Conservation (phyloP, 2,888 invertebrate species). For the Eupithecia insigniata region DNA sequence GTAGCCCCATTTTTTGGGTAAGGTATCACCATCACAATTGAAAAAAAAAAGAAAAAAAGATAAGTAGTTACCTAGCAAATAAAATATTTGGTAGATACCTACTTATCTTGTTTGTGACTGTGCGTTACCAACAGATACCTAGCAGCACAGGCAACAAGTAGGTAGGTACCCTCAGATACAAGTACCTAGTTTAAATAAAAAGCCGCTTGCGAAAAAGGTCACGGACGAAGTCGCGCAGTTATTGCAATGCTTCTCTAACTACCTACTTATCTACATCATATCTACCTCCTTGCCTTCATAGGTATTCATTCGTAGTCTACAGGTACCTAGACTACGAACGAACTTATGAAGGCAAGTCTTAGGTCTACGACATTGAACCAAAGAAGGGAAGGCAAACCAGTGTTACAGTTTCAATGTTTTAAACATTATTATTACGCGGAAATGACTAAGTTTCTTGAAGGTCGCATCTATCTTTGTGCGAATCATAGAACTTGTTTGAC, state of each 20-base stretch:
- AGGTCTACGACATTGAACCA: neutral
- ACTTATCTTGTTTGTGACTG: neutral
- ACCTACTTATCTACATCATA: too few species aligned
- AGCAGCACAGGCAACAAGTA: conserved; percentile 47
- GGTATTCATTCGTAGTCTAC: too few species aligned
- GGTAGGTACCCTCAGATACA: conserved; percentile 30
- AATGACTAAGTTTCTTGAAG: conserved; percentile 1
- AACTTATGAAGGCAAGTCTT: too few species aligned
- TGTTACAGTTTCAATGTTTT: neutral
- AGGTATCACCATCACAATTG: too few species aligned
- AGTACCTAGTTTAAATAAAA: conserved; percentile 27
- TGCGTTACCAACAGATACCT: neutral
- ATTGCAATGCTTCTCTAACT: neutral
- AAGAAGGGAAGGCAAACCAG: neutral
- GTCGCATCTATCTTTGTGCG: neutral
- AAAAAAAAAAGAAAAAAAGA: too few species aligned
- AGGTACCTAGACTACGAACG: too few species aligned
- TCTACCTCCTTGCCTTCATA: neutral
- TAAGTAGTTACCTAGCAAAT: too few species aligned
- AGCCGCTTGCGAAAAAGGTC: conserved; percentile 23
- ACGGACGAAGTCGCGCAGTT: conserved; percentile 17
- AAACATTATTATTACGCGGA: conserved; percentile 9
- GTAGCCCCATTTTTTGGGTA: too few species aligned
- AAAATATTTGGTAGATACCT: too few species aligned
- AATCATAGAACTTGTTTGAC: neutral